These are phyloP conservation scores for Calameuta idolon DNA, from an alignment of 2,888 invertebrate species.

Conservation along the genomic window DNA sequence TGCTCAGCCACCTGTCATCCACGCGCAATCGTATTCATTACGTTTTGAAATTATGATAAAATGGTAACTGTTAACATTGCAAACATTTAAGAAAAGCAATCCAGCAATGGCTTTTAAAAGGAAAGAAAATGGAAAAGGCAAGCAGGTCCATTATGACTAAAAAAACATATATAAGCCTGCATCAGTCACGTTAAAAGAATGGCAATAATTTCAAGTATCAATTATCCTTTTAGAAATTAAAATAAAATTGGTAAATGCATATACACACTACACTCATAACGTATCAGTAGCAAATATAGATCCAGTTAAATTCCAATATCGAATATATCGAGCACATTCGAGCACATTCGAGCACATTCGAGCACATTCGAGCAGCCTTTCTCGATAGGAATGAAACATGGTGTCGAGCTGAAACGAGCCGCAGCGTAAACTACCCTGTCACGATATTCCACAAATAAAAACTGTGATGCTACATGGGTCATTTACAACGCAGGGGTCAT, in stretches of 20 bases:
- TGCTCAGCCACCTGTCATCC: background rate
- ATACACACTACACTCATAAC: background rate
- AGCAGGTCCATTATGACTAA: background rate
- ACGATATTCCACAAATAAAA: conserved; percentile 55
- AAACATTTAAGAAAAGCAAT: background rate
- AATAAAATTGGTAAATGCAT: background rate
- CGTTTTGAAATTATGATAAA: conserved; percentile 4
- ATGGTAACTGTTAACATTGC: background rate
- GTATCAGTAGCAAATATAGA: background rate
- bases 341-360: background rate
- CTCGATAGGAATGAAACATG: conserved; percentile 41
- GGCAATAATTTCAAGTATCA: no score
- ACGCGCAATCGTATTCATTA: background rate
- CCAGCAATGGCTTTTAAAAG: background rate
- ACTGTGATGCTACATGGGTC: conserved; percentile 42
- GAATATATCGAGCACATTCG: background rate
- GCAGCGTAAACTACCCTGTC: conserved; percentile 42
- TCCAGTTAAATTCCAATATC: background rate
- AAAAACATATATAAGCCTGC: background rate
- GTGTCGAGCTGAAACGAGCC: conserved; percentile 29
- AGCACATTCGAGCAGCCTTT: background rate
- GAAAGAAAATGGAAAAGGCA: background rate
- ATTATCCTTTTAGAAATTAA: no score
- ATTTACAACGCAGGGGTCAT: conserved; percentile 41
- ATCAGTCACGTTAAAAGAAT: background rate